Evolutionary conservation across 2,797 vertebrate genomes (phyloP), one percentile per base, ranked within the genome.

Genomic region (Odontamblyopus rebecca): DNA sequence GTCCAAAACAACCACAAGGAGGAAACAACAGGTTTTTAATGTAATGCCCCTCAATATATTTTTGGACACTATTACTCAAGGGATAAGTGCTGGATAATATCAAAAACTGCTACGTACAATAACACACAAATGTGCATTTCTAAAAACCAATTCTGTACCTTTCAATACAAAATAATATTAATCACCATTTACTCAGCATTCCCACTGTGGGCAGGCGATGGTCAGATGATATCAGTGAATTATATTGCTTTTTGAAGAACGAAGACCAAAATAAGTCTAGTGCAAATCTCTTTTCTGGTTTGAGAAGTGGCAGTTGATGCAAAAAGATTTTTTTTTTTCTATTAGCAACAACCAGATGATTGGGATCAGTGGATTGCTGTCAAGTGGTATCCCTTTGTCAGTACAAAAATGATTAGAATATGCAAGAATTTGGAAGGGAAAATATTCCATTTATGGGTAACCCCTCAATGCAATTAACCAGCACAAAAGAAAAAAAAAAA

Each of bases 231-330:
- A 87, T 68, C 73, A 86, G 87, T 91, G 90, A 82, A 86, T 91
- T 88, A 88, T 94, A 93, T 94, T 94, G 94, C 93, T 94, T 93
- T 93, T 90, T 82, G 86, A 90, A 86, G 85, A 91, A 91, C 23
- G 89, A 91, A 91, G 93, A 94, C 93, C 90, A 85, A 92, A 92
- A 91, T 88, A 82, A 88, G 90, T 93, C 93, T 95, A 94, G 94
- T 95, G 94, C 94, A 95, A 95, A 93, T 93, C 82, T 94, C 90
- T 94, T 94, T 92, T 93, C 91, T 89, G 83, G 88, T 91, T 93
- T 91, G 91, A 91, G 73, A 94, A 92, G 90, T 92, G 90, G 91
- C 87, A 88, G 81, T 88, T 82, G 88, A 86, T 89, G 83, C 80
- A 63, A 89, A 85, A 91, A 85, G 80, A 86, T 19, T n/a, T 1